Conservation (phyloP, 2,797 vertebrate genomes). For the Mergus octosetaceus region DNA sequence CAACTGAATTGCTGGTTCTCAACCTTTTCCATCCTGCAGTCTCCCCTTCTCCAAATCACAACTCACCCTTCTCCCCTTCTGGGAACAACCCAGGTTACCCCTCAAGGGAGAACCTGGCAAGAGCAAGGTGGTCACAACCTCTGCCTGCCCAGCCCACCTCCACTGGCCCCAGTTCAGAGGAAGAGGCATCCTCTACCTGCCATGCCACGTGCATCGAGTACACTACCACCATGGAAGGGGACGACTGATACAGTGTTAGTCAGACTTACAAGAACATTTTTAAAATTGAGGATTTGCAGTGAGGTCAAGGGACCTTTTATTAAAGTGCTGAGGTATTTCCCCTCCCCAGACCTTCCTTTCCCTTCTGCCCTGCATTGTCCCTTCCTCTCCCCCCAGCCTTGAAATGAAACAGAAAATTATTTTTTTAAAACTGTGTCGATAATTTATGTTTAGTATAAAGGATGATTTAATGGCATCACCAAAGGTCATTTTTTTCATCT, state of each 20-base stretch:
- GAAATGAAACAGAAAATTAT: slow-evolving; percentile 81
- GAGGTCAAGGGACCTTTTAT: slow-evolving; percentile 38
- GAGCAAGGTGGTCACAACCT: background rate
- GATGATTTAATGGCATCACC: slow-evolving; percentile 81
- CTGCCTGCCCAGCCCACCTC: background rate
- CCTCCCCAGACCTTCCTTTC: background rate
- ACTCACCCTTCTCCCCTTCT: background rate
- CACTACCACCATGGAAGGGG: slow-evolving; percentile 14
- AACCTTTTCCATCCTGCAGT: background rate
- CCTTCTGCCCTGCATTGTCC: background rate
- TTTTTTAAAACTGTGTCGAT: slow-evolving; percentile 80
- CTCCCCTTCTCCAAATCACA: slow-evolving; percentile 5
- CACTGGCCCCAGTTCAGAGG: background rate
- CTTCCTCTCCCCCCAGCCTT: slow-evolving; percentile 57
- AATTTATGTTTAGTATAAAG: slow-evolving; percentile 83
- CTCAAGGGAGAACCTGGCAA: background rate
- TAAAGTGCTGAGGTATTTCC: slow-evolving; percentile 67
- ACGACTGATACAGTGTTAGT: background rate
- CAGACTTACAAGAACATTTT: slow-evolving; percentile 6
- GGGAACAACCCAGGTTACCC: background rate
- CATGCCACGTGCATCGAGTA: background rate
- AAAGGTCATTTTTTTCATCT: slow-evolving; percentile 78
- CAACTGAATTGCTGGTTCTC: background rate
- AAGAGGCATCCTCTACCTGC: background rate
- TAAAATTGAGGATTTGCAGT: slow-evolving; percentile 32